phyloP scores from a whole-genome alignment of 2,797 vertebrate species.

The Sorex maritimensis region DNA sequence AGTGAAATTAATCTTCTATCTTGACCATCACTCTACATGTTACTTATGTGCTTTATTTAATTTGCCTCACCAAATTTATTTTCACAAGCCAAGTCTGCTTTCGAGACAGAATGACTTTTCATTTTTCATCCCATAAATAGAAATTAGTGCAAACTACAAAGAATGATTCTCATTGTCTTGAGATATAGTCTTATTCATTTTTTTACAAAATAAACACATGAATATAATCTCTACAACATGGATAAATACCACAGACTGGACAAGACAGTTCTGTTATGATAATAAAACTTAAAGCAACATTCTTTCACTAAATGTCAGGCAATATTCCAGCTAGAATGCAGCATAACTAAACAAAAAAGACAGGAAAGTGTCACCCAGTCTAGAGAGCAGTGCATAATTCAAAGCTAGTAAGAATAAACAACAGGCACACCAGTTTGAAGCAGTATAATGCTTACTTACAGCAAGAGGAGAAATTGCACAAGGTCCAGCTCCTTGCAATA shows the following conservation, averaged over 20 bases:
- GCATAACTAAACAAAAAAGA: not conserved
- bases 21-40: not conserved
- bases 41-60: conserved; percentile 17
- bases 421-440: not conserved
- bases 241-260: not conserved
- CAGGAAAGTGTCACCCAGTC: not conserved
- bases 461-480: not conserved
- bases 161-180: not conserved
- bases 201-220: not conserved
- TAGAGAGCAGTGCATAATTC: not conserved
- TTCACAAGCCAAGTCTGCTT: conserved; percentile 53
- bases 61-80: conserved; percentile 16
- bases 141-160: conserved; percentile 33
- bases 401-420: not conserved
- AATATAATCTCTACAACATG: not conserved
- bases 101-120: not conserved
- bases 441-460: not conserved
- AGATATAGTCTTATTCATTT: conserved; percentile 3
- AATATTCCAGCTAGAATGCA: not conserved
- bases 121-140: not conserved
- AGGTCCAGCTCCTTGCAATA: not conserved
- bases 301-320: conserved; percentile 1
- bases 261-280: not conserved
- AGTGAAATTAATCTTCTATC: conserved; percentile 30
- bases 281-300: not conserved